Percentiles rank a stretch among this genome's conserved stretches.
phyloP scores from a whole-genome alignment of 1,140 invertebrate species.

The Pseudomyrmex concolor region DNA sequence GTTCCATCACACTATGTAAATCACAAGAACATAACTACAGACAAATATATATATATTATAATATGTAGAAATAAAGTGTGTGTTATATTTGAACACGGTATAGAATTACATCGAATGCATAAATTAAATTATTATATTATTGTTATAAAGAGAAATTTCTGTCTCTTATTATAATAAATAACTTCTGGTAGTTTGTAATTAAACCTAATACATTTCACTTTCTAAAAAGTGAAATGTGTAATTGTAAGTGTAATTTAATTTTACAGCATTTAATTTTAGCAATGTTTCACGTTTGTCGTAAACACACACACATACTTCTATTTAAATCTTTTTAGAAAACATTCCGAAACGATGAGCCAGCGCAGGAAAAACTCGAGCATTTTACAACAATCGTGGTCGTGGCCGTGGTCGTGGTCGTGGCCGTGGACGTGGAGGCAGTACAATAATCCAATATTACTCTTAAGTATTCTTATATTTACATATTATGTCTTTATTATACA shows the following conservation, averaged over 20 bases:
- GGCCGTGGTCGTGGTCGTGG: too few species aligned
- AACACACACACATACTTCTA: too few species aligned
- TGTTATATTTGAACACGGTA: not conserved
- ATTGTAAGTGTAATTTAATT: too few species aligned
- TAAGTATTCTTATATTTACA: too few species aligned
- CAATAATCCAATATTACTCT: too few species aligned
- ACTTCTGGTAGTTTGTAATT: not conserved
- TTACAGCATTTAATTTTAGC: not conserved
- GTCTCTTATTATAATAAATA: not conserved
- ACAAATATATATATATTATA: not conserved
- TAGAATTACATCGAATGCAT: not conserved
- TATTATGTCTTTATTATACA: too few species aligned
- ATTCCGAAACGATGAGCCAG: too few species aligned
- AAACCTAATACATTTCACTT: not conserved
- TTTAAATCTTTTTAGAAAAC: too few species aligned
- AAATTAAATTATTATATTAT: constrained; percentile 14
- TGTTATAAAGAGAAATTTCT: not conserved
- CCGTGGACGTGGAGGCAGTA: too few species aligned
- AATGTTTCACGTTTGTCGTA: not conserved
- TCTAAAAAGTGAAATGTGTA: too few species aligned
- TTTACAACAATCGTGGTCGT: too few species aligned
- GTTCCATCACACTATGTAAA: not conserved
- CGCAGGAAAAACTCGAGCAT: too few species aligned
- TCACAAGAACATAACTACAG: not conserved
- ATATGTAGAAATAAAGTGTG: not conserved